Base-by-base conservation (phyloP, 2,113 vertebrate genomes). In the Phylloscopus trochilus region DNA sequence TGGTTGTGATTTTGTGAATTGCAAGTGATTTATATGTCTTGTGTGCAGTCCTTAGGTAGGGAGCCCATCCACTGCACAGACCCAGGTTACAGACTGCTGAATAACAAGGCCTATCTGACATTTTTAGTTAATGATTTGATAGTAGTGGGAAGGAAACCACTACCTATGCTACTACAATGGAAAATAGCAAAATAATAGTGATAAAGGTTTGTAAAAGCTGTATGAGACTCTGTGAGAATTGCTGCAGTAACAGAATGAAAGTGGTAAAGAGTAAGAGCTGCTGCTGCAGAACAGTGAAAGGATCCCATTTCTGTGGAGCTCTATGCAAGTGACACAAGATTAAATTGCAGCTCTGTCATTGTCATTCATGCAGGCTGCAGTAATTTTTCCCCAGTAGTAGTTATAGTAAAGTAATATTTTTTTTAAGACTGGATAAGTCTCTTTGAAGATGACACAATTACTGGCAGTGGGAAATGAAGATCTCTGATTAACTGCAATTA, bases 331-430 rank as follows among this genome's bases (percentile, higher is more conserved):
- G 76, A 49, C 69, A 49, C 75, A 87, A 96, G 77, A 66, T 85
- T 91, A 87, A 94, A 90, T 74, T 83, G 90, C 85, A 90, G 62
- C 84, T 92, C 83, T 76, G 52, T 96, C 86, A 93, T 76, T 93
- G 96, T 84, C 93, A 82, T 93, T 97, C 86, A 75, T 78, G 67
- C 60, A 83, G 37, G 74, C 95, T 92, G 67, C 87, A 95, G 83
- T 87, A 44, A 75, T 97, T 95, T 97, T 92, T 80, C 81, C 55
- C 33, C 83, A 56, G 44, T 67, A 95, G 83, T 41, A 85, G 44
- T 94, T 97, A 88, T 6, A 92, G 62, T 58, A 59, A 92, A 91
- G 55, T 81, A 73, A 44, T 91, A 82, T 30, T n/a, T 87, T 82
- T 95, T 90, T 79, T 44, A 41, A 70, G 47, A 46, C 77, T 78